A percentile compares a stretch with the other conserved stretches of the same genome.
Evolutionary conservation across 2,888 invertebrate genomes (phyloP).

Genomic region (Plagodis dolabraria): DNA sequence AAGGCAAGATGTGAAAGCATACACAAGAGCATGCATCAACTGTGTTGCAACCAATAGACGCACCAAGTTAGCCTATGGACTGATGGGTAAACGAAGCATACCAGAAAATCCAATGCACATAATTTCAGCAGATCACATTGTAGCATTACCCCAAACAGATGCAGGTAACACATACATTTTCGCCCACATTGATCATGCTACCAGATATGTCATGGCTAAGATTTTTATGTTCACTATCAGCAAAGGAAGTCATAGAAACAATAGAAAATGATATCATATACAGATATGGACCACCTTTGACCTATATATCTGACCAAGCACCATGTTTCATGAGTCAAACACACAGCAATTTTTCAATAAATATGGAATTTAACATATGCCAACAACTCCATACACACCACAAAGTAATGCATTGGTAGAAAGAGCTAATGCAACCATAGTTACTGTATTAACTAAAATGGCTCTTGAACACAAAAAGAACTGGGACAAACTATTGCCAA

Average conservation of each 20-base stretch:
- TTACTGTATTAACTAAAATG: conserved; percentile 2
- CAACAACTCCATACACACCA: conserved; percentile 17
- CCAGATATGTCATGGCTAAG: conserved; percentile 24
- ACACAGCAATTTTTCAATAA: conserved; percentile 17
- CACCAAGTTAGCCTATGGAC: conserved; percentile 20
- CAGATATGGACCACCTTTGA: conserved; percentile 22
- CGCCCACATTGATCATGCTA: conserved; percentile 29
- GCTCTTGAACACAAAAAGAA: conserved; percentile 4
- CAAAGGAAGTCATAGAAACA: conserved; percentile 18
- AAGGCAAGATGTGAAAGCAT: conserved; percentile 17
- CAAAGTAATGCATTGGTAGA: conserved; percentile 18
- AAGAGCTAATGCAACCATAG: conserved; percentile 11
- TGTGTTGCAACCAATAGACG: conserved; percentile 10
- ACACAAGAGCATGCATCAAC: conserved; percentile 15
- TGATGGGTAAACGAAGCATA: conserved; percentile 15
- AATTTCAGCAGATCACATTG: conserved; percentile 18
- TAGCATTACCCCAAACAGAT: conserved; percentile 12
- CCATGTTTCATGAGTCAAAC: conserved; percentile 8
- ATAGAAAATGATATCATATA: conserved; percentile 24
- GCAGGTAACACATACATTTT: conserved; percentile 28
- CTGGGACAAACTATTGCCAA: conserved; percentile 11
- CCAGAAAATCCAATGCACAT: conserved; percentile 12
- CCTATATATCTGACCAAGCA: conserved; percentile 12
- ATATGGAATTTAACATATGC: conserved; percentile 1
- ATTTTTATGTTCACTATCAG: conserved; percentile 13